These are phyloP conservation scores for Furnarius figulus DNA, from an alignment of 2,113 vertebrate species.

Conservation along the genomic window DNA sequence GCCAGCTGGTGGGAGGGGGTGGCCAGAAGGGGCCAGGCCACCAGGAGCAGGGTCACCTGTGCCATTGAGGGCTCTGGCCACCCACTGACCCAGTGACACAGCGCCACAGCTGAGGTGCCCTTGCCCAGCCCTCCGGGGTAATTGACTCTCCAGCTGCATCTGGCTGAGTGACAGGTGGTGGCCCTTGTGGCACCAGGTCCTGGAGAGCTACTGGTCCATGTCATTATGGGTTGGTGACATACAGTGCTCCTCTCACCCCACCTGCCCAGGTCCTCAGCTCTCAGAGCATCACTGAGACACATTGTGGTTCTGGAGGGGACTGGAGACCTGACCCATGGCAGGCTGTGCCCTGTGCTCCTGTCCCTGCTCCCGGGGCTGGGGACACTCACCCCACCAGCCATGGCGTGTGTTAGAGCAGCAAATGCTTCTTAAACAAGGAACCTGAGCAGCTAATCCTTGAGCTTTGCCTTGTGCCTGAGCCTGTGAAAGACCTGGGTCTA, in stretches of 20 bases:
- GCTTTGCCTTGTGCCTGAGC: background rate
- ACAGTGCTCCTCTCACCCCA: fast-evolving
- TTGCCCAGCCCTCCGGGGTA: fast-evolving
- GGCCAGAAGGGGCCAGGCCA: background rate
- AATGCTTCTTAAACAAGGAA: background rate
- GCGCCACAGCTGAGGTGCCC: background rate
- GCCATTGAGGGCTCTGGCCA: background rate
- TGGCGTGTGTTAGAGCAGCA: background rate
- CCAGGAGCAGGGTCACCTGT: background rate
- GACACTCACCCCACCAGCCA: background rate
- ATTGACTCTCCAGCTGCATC: background rate
- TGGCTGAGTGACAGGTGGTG: background rate
- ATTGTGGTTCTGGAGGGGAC: background rate
- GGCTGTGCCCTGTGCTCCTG: background rate
- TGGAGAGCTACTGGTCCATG: background rate
- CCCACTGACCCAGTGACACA: fast-evolving
- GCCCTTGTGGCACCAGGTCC: background rate
- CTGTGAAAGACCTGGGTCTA: background rate
- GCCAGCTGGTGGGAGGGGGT: background rate
- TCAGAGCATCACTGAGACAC: background rate
- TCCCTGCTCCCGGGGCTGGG: background rate
- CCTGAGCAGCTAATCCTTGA: background rate
- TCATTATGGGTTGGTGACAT: background rate
- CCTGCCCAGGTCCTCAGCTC: background rate
- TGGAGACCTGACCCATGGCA: background rate